Base-by-base conservation (phyloP, 2,888 invertebrate species). In the Calephelis perditalis region DNA sequence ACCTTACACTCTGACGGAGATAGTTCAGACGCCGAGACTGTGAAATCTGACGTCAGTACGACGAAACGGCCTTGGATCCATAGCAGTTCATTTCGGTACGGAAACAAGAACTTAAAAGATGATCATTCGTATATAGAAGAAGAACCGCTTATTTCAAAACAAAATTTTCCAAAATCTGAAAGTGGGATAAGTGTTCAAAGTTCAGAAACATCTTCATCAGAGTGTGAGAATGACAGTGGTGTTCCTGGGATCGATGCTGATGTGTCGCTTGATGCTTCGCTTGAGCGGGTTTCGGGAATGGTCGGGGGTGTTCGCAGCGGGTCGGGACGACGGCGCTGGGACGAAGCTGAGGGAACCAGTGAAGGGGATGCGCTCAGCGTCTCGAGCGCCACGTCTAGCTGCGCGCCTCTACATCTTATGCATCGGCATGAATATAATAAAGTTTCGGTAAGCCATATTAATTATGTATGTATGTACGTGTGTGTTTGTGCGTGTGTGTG, bases 291-390 rank as follows among this genome's bases (percentile, higher is more conserved):
- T 74, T 72, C 79, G 79, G 84, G 75, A 69, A 67, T 78, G 77
- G 79, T 74, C 77, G 84, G 82, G 85, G 86, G 74, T 88, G 87
- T 87, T 89, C 81, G 86, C 89, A 89, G 89, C 83, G 89, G 89
- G 88, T 87, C 86, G 76, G 88, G 84, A 77, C 82, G 88, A 47
- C 82, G 87, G 72, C 81, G 90, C 64, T 88, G 89, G 88, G 89
- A 88, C 72, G 90, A 90, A 73, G 66, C 78, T 46, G 89, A 89
- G 67, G 89, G 84, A 26, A 79, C 82, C 55, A 88, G 87, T 68
- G 90, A 90, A 62, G 87, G 86, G 10, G 90, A 90, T 67, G 90
- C 89, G 63, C 78, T 89, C 67, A 90, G 90, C 80, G 76, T 90
- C 43, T 88, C 88, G 63, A 89, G 88, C 70, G 88, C 90, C 2